These are phyloP conservation scores for Colinus virginianus DNA, from an alignment of 2,113 vertebrate genomes.

Conservation along the genomic window DNA sequence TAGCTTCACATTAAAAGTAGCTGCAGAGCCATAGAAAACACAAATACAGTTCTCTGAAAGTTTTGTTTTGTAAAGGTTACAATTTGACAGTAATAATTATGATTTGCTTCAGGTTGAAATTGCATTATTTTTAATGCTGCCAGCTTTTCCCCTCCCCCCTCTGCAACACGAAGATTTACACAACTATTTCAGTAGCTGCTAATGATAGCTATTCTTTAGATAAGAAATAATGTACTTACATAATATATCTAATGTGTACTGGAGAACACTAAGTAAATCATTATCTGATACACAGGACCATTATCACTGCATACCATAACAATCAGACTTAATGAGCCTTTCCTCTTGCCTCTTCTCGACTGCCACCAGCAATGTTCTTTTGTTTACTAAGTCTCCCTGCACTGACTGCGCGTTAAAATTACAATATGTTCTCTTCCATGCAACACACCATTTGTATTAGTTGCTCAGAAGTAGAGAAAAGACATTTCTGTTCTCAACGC, in stretches of 20 bases:
- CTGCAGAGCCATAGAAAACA: not conserved
- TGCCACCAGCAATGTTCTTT: constrained; percentile 2
- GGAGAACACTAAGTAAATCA: constrained; percentile 39
- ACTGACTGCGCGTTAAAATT: not conserved
- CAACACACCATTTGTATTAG: not conserved
- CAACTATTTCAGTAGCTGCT: not conserved
- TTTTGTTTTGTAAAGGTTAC: not conserved
- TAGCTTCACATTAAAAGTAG: not conserved
- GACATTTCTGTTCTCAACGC: not conserved
- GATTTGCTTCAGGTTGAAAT: not conserved
- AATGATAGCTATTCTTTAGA: constrained; percentile 29
- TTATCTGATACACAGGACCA: constrained; percentile 24
- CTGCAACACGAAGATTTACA: not conserved
- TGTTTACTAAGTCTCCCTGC: constrained; percentile 21
- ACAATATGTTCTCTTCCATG: not conserved
- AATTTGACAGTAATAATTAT: not conserved
- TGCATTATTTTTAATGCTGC: constrained; percentile 6
- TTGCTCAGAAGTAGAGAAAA: not conserved
- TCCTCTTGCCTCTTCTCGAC: not conserved
- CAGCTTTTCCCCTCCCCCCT: not conserved
- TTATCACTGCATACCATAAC: constrained; percentile 27
- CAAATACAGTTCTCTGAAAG: not conserved
- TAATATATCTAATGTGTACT: not conserved
- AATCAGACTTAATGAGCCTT: constrained; percentile 42
- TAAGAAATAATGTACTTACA: constrained; percentile 20